A percentile compares a stretch with the other conserved stretches of the same genome.
These are phyloP conservation scores for Parazoanthus darwini DNA, from an alignment of 92 coral and sea anemone species.

Conservation along the genomic window DNA sequence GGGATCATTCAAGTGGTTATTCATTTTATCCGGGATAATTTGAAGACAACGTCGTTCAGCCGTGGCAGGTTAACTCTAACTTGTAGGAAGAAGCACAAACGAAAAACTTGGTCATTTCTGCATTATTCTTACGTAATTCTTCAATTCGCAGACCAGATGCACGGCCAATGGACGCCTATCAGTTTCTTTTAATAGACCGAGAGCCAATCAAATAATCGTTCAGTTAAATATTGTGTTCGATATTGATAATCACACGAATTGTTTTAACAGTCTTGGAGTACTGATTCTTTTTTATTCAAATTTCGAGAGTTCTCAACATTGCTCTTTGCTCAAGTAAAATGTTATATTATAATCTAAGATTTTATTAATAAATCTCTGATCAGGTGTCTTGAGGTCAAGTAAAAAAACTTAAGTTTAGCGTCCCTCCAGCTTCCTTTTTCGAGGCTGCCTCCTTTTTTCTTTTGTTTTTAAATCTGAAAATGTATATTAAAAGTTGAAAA, in stretches of 20 bases:
- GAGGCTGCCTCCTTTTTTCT: too few relatives aligned
- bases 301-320: not conserved
- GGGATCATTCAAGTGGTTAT: not conserved
- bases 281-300: not conserved
- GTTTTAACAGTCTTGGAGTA: too few relatives aligned
- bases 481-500: too few relatives aligned
- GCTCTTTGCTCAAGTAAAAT: not conserved
- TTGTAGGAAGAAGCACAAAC: not conserved
- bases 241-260: too few relatives aligned
- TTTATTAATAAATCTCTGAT: too few relatives aligned
- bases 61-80: not conserved
- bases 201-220: not conserved
- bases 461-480: too few relatives aligned
- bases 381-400: too few relatives aligned
- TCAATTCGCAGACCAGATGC: not conserved
- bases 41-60: not conserved
- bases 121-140: not conserved
- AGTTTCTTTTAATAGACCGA: not conserved
- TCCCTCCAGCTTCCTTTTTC: too few relatives aligned
- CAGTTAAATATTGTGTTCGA: not conserved
- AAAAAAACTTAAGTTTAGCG: too few relatives aligned
- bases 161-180: not conserved
- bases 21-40: not conserved
- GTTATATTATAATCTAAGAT: too few relatives aligned
- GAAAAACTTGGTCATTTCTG: not conserved